Conservation (phyloP, 2,888 invertebrate species). For the Watsonalla binaria region DNA sequence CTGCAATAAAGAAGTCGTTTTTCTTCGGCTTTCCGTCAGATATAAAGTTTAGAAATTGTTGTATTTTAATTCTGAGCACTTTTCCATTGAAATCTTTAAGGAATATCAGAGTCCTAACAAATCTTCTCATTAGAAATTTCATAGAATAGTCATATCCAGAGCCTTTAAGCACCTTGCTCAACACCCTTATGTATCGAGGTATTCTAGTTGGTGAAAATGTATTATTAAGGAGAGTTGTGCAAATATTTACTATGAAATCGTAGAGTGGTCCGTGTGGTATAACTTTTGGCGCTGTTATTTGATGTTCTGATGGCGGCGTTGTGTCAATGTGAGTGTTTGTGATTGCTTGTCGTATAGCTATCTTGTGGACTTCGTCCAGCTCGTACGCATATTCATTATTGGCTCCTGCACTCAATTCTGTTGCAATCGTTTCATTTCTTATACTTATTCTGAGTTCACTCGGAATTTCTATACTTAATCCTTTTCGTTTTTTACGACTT, state of each 20-base stretch:
- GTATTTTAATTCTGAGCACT: conserved; percentile 16
- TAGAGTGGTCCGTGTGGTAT: conserved; percentile 42
- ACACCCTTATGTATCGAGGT: conserved; percentile 33
- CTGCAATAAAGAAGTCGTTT: conserved; percentile 36
- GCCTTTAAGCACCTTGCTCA: conserved; percentile 33
- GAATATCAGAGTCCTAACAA: conserved; percentile 30
- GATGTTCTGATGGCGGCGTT: neutral
- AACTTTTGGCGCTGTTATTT: conserved; percentile 1
- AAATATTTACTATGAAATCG: conserved; percentile 45
- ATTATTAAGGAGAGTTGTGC: conserved; percentile 33
- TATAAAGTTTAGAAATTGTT: neutral
- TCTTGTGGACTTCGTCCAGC: neutral
- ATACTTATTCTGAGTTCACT: neutral
- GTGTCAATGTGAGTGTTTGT: neutral
- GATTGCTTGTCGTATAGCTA: neutral
- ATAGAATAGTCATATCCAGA: conserved; percentile 32
- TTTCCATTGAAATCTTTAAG: conserved; percentile 29
- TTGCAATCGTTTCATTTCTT: neutral
- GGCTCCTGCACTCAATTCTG: neutral
- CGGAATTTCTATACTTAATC: neutral
- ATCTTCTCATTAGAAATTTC: conserved; percentile 29
- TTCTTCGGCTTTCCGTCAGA: conserved; percentile 24
- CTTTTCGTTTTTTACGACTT: neutral
- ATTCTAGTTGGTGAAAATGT: conserved; percentile 24
- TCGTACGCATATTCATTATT: neutral